Base-by-base conservation (phyloP, 2,888 invertebrate genomes). In the Ornithoptera alexandrae region DNA sequence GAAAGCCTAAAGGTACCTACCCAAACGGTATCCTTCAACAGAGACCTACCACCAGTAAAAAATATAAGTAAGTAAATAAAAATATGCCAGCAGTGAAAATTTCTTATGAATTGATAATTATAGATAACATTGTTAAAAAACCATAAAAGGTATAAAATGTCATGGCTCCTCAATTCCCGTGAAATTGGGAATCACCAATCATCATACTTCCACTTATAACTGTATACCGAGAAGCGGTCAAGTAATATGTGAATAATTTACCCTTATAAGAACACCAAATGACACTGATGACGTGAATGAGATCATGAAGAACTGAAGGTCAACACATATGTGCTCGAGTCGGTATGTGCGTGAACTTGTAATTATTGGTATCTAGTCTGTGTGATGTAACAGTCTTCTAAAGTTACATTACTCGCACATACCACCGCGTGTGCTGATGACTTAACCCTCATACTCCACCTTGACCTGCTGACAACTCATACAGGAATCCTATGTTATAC, bases 401-500 rank as follows among this genome's bases (percentile, higher is more conserved):
- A 39, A 6, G 7, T 39, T 39, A 30, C 30, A 30, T 30, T 30
- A 30, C 30, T 30, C 30, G 5, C 30, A 30, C 30, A 30, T 30
- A 30, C 30, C 30, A 30, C 30, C 8, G n/a, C 53, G 53, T 15
- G 53, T 15, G n/a, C 17, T 18, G 53, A 53, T 53, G n/a, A 17
- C 17, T 53, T 17, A 50, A 50, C 18, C n/a, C 17, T 53, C 53
- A 17, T 20, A 7, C n/a, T n/a, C 2, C 42, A 42, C 67, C 67
- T 67, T 67, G 67, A 67, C 62, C 67, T 22, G 67, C 22, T 66
- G 66, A 60, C 59, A 59, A 24, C 50, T 3, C 59, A 24, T 15
- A 18, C 10, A 60, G 60, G 66, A 66, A 66, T 66, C 30, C 66
- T 30, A 60, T 18, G 53, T 50, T 22, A 36, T 10, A 39, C 62